phyloP scores from a whole-genome alignment of 2,113 vertebrate genomes.

The Proteles cristata region DNA sequence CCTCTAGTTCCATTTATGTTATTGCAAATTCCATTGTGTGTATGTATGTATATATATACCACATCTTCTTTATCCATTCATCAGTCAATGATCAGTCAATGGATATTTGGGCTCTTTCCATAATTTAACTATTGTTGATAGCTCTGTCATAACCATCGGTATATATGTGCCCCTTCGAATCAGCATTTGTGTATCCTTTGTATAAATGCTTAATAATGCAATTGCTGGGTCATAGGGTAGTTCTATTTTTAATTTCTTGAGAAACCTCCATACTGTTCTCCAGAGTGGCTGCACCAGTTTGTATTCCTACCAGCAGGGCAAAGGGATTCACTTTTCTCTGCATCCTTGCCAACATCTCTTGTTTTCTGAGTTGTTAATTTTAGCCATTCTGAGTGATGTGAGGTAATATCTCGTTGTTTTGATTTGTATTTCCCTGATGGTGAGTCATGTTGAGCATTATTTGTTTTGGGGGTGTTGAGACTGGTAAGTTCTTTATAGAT shows the following conservation, averaged over 20 bases:
- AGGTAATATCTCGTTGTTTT: not conserved
- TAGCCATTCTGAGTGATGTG: not conserved
- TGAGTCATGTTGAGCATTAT: not conserved
- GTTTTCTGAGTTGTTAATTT: not conserved
- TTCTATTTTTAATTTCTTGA: not conserved
- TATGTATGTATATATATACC: not conserved
- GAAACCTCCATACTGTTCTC: not conserved
- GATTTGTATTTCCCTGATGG: not conserved
- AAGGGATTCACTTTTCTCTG: not conserved
- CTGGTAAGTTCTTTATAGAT: not conserved
- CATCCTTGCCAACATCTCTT: not conserved
- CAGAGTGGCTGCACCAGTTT: not conserved
- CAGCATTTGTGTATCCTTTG: not conserved
- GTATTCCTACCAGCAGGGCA: not conserved
- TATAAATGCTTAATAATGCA: not conserved
- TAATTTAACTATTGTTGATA: not conserved
- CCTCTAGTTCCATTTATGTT: too few species aligned
- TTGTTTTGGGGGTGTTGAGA: not conserved
- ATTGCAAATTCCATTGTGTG: not conserved
- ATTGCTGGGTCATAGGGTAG: not conserved
- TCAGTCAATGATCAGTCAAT: not conserved
- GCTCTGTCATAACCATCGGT: not conserved
- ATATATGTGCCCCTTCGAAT: not conserved
- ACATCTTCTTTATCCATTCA: not conserved
- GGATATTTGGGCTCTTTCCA: not conserved